Evolutionary conservation across 2,888 invertebrate species (phyloP).

Genomic region (Gibbula magus): DNA sequence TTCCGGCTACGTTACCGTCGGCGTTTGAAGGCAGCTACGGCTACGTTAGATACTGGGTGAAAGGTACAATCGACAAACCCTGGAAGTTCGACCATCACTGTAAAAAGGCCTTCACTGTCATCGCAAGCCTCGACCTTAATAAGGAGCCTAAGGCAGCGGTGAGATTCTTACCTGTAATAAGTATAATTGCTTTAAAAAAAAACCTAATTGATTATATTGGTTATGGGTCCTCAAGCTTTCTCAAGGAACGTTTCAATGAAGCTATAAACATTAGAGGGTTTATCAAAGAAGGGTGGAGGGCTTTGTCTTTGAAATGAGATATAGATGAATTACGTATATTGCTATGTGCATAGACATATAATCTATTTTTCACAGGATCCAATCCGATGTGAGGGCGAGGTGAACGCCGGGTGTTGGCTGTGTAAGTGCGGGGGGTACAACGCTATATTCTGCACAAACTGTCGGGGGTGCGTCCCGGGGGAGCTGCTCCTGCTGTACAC

Average conservation of each 20-base stretch:
- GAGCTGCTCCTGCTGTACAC: conserved; percentile 33
- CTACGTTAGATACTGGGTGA: conserved; percentile 87
- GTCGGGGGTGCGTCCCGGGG: conserved; percentile 41
- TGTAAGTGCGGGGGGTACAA: conserved; percentile 39
- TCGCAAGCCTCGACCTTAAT: conserved; percentile 89
- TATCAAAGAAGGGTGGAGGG: no score
- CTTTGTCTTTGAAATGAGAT: no score
- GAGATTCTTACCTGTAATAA: conserved; percentile 32
- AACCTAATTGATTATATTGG: no score
- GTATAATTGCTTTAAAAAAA: no score
- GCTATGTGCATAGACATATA: no score
- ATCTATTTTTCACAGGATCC: conserved; percentile 30
- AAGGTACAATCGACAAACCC: conserved; percentile 86
- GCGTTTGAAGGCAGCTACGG: conserved; percentile 46
- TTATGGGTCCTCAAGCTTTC: no score
- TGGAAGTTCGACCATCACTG: conserved; percentile 88
- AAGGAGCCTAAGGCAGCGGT: conserved; percentile 58
- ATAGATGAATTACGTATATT: no score
- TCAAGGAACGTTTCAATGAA: no score
- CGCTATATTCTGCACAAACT: conserved; percentile 39
- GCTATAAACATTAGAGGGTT: no score
- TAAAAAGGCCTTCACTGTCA: conserved; percentile 86
- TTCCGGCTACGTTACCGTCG: conserved; percentile 35
- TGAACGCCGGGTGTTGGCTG: conserved; percentile 42
- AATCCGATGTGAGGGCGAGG: conserved; percentile 39